Base-by-base conservation (phyloP, 2,888 invertebrate species). In the Tachina fera region DNA sequence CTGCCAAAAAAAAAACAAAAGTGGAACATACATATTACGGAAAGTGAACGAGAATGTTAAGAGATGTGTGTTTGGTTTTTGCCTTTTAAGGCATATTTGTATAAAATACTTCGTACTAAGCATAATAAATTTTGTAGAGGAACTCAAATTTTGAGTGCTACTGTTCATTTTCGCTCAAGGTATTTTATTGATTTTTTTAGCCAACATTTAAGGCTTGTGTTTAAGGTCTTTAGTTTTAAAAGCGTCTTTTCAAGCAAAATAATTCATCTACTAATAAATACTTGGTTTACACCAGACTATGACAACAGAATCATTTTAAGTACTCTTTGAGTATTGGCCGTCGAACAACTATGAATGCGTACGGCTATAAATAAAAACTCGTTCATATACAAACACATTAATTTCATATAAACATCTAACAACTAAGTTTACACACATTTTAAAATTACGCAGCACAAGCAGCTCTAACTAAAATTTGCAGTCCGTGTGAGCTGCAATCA, bases 71-170 rank as follows among this genome's bases (percentile, higher is more conserved):
- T 81, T 31, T 45, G 63, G 47, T 49, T 71, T 63, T 58, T 41
- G 31, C 22, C 16, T 43, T 58, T 82, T 82, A 58, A 19, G 82
- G 58, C 76, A 65, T 63, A 68, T 80, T 77, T 72, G 81, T 53
- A 72, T 67, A 39, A 19, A 71, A 47, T 14, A 45, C 51, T 45
- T 58, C 19, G 43, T 87, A 88, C 87, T 89, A 88, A 67, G 67
- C 39, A 39, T 49, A 51, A 67, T 67, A 67, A 67, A 67, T 45
- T 49, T 51, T 9, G n/a, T 31, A 39, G 31, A 49, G n/a, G 67
- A 31, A 39, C 4, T 1, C 10, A 14, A 47, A 31, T 58, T 58
- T 39, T 58, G 39, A 31, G 1, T 13, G 5, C 49, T 49, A 14
- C 14, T 49, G 14, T 39, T 31, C 8, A 39, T 58, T 58, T 53